Base-by-base conservation (phyloP, 2,797 vertebrate genomes). In the Myotis daubentonii region DNA sequence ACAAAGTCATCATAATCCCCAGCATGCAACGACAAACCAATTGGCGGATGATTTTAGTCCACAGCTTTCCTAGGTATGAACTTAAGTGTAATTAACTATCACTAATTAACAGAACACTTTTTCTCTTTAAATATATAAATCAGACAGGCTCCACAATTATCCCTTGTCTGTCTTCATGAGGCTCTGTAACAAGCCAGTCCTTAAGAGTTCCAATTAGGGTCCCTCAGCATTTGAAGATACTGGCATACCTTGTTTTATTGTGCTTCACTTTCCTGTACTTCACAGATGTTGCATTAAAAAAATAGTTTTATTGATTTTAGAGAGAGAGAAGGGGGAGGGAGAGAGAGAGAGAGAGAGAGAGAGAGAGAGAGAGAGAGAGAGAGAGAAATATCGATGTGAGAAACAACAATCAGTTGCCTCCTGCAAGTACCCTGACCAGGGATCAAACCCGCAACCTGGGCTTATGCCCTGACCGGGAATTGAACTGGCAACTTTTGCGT, bases 71-170 rank as follows among this genome's bases (percentile, higher is more conserved):
- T 55, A 87, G 93, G 57, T 72, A 81, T 8, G 55, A 86, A 49
- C 30, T 30, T 94, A 60, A 94, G 82, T 65, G 44, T 82, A 94
- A 97, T 96, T 89, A 96, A 94, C 65, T 68, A 55, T 72, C 87
- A 95, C 72, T 75, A 93, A 85, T 89, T 60, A 92, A 90, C 8
- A 83, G 19, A 74, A 65, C 28, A 38, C 53, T 36, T 41, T 79
- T 95, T 76, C 70, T 68, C 66, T 80, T 93, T 70, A 87, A 92
- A 93, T 71, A 90, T 33, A 80, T 55, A 90, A 92, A 90, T 20
- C 13, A 84, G 89, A 89, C 12, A 15, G 74, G 57, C 36, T 82
- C 82, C 5, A 41, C 49, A 49, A 51, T 82, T 75, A 66, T 8
- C 30, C 86, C 47, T 65, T 41, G 8, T 89, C 93, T 62, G 53